Base-by-base conservation (phyloP, 2,797 vertebrate species). In the Luscinia megarhynchos region DNA sequence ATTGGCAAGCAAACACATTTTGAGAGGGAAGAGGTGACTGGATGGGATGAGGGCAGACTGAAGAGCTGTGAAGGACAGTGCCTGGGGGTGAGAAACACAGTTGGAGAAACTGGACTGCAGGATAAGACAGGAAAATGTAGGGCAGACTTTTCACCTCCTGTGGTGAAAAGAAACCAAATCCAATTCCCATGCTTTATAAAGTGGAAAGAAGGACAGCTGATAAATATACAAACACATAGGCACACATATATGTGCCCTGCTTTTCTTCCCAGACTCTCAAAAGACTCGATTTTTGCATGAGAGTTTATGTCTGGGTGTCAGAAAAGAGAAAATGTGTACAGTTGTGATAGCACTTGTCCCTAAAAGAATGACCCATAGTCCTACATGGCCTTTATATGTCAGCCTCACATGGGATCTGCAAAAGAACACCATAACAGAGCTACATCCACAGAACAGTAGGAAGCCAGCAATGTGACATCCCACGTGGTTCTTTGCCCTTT, bases 341-440 rank as follows among this genome's bases (percentile, higher is more conserved):
- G 5, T 40, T 61, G 29, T 67, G 62, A 29, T 29, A 48, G 3
- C 15, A 23, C 23, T 57, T 45, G 36, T 69, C 27, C 36, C 18
- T 58, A 26, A 72, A 69, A 50, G 64, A 76, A 46, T 1, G 19
- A 61, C 46, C 79, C 41, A 38, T 27, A 34, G 27, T 38, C 45
- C 38, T 84, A 2, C 0, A 0, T 22, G 61, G 50, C 6, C 23
- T 20, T 1, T 6, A 2, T 15, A 17, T 15, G 30, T 50, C 38
- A 20, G 23, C 16, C 16, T 75, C 7, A 7, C 21, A 41, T n/a
- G 55, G 21, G 12, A 62, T 69, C 15, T 51, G 38, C 48, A 62
- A 46, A 79, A 64, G 16, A 62, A 3, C 43, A 13, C 45, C 12
- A 6, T 9, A 36, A 38, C 19, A 48, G n/a, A 78, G 9, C 14